Percentiles rank a stretch among this genome's conserved stretches.
Conservation (phyloP, 2,888 invertebrate genomes). For the Macropis europaea region DNA sequence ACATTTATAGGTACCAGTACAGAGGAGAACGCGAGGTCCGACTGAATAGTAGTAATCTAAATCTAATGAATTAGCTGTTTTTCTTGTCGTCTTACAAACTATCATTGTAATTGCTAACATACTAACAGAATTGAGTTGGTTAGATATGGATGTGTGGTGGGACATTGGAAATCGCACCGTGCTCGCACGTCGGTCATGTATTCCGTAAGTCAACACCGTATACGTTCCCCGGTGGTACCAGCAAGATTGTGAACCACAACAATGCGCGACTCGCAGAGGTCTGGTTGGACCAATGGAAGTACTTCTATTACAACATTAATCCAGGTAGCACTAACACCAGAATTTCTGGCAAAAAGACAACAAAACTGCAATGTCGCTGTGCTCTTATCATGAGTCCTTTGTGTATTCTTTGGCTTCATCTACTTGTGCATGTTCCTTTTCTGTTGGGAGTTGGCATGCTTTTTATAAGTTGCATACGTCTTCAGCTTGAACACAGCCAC, state of each 20-base stretch:
- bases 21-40: conserved; percentile 48
- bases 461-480: conserved; percentile 26
- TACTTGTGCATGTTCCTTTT: conserved; percentile 44
- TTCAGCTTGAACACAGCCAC: conserved; percentile 10
- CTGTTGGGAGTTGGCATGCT: conserved; percentile 49
- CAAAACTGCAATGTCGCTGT: conserved; percentile 30
- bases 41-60: conserved; percentile 33
- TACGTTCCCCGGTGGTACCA: conserved; percentile 98
- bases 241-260: conserved; percentile 99
- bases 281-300: conserved; percentile 99
- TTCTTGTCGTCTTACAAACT: conserved; percentile 40
- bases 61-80: conserved; percentile 25
- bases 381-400: conserved; percentile 7
- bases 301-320: conserved; percentile 99
- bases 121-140: conserved; percentile 79
- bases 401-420: conserved; percentile 17
- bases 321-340: conserved; percentile 86
- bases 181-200: conserved; percentile 97
- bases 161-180: conserved; percentile 95
- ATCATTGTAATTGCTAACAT: conserved; percentile 66
- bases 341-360: conserved; percentile 46
- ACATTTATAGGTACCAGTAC: conserved; percentile 67
- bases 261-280: conserved; percentile 98
- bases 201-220: conserved; percentile 99
- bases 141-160: conserved; percentile 99